Percentiles rank a stretch among this genome's conserved stretches.
Evolutionary conservation across 2,888 invertebrate genomes (phyloP).

Genomic region (Bembecia ichneumoniformis): DNA sequence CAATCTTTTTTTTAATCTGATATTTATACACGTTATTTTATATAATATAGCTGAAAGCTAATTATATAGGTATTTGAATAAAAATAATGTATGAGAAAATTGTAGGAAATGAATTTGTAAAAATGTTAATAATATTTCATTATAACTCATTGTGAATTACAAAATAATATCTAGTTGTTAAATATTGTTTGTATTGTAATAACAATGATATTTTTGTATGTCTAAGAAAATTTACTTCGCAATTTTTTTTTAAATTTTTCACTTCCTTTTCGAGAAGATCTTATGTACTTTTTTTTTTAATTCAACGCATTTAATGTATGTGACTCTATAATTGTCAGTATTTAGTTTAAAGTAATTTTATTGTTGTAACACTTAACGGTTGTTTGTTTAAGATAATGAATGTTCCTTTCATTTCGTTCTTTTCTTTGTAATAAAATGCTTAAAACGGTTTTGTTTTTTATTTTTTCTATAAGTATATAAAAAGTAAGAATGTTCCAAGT

Average conservation of each 20-base stretch:
- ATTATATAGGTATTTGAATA: too few species aligned
- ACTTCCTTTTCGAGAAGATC: too few species aligned
- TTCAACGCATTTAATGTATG: not conserved
- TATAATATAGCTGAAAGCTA: too few species aligned
- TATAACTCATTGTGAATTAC: not conserved
- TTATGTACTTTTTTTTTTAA: too few species aligned
- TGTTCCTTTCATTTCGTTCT: not conserved
- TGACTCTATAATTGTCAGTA: slow-evolving; percentile 9
- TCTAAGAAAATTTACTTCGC: too few species aligned
- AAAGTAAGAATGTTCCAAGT: too few species aligned
- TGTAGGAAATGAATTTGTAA: too few species aligned
- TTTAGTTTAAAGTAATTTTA: slow-evolving; percentile 3
- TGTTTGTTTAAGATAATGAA: not conserved
- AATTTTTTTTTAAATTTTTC: too few species aligned
- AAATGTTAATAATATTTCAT: too few species aligned
- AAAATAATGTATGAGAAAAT: too few species aligned
- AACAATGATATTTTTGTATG: slow-evolving; percentile 49
- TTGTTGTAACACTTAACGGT: not conserved
- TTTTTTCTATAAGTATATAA: not conserved
- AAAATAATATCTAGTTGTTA: not conserved
- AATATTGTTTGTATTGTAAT: slow-evolving; percentile 32
- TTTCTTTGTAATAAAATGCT: not conserved
- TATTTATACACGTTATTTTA: too few species aligned
- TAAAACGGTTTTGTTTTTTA: not conserved
- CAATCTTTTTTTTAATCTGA: too few species aligned